Conservation (phyloP, 2,113 vertebrate genomes). For the Anthoscopus minutus region DNA sequence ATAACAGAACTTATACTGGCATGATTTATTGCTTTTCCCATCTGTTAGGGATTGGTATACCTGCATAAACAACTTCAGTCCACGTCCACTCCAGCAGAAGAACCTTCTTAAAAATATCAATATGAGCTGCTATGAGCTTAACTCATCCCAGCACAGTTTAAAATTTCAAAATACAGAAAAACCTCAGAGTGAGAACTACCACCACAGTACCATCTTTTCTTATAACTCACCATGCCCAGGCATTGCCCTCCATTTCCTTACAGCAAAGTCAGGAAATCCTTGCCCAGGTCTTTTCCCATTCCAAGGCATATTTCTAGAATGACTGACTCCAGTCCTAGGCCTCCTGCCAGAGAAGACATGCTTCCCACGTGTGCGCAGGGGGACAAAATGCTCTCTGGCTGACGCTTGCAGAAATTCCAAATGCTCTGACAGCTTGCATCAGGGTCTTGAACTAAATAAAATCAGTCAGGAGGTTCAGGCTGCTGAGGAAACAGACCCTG, state of each 20-base stretch:
- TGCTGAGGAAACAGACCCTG: neutral
- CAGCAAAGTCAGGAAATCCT: neutral
- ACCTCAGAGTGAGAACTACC: neutral
- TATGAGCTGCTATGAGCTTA: neutral
- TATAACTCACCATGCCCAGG: neutral
- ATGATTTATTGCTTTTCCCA: conserved; percentile 20
- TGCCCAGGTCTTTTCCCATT: neutral
- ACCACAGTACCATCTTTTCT: neutral
- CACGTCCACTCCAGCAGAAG: neutral
- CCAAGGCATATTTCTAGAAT: rapidly evolving
- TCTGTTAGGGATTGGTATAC: neutral
- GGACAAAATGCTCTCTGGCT: neutral
- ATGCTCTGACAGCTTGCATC: neutral
- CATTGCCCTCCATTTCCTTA: neutral
- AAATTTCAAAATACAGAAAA: neutral
- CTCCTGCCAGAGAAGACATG: neutral
- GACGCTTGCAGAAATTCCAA: neutral
- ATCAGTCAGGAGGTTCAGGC: neutral
- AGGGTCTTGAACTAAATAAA: neutral
- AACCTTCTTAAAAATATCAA: neutral
- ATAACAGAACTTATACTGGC: neutral
- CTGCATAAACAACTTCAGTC: conserved; percentile 3
- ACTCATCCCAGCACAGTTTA: neutral
- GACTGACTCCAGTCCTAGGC: neutral
- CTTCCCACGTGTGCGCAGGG: rapidly evolving